These are phyloP conservation scores for Acrocera orbiculus DNA, from an alignment of 2,888 invertebrate species.

Conservation along the genomic window DNA sequence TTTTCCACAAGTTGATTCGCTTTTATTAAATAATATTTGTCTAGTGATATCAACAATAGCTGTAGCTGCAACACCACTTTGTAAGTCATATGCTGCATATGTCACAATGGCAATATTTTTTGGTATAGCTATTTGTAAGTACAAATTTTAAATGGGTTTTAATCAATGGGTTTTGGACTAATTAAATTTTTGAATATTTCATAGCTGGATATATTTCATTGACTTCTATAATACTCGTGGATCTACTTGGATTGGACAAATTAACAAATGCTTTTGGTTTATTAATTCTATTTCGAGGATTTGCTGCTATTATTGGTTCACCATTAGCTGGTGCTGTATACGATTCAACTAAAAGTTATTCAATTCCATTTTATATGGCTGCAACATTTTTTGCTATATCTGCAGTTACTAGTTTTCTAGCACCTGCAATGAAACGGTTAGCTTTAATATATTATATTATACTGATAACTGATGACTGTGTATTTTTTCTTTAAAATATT, in stretches of 20 bases:
- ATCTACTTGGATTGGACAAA: conserved; percentile 85
- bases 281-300: conserved; percentile 86
- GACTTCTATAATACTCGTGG: conserved; percentile 94
- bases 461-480: neutral
- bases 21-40: conserved; percentile 85
- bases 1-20: conserved; percentile 78
- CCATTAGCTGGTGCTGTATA: conserved; percentile 76
- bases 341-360: conserved; percentile 71
- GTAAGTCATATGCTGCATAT: conserved; percentile 55
- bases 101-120: conserved; percentile 72
- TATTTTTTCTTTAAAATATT: conserved; percentile 2
- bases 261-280: conserved; percentile 95
- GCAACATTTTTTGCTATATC: conserved; percentile 73
- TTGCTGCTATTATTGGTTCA: conserved; percentile 76
- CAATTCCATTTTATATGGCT: conserved; percentile 83
- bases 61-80: conserved; percentile 70
- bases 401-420: conserved; percentile 67
- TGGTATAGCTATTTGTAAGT: conserved; percentile 80
- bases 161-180: too few relatives aligned
- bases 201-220: conserved; percentile 92
- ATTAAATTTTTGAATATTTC: too few relatives aligned
- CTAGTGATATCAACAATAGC: conserved; percentile 76
- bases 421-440: conserved; percentile 49
- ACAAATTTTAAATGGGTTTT: conserved; percentile 7
- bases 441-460: neutral